Evolutionary conservation across 92 coral and sea anemone species (phyloP).

Genomic region (Ricordea florida): DNA sequence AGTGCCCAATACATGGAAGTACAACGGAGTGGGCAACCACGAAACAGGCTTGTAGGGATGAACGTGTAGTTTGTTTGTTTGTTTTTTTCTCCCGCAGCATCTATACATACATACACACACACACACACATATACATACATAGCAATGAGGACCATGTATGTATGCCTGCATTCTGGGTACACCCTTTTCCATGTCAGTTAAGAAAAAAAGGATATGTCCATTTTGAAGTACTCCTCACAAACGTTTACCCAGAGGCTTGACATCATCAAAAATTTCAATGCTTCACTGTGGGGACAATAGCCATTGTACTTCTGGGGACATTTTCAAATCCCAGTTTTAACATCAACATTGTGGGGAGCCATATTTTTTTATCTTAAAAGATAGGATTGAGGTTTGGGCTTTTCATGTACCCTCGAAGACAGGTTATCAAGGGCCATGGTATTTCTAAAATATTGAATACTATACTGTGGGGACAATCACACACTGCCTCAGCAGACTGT

Average conservation of each 20-base stretch:
- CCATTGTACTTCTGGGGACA: conserved; percentile 35
- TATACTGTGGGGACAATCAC: conserved; percentile 19
- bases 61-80: too few relatives aligned
- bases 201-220: conserved; percentile 15
- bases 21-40: too few relatives aligned
- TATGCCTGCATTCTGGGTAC: conserved; percentile 43
- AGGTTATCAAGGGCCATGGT: conserved; percentile 29
- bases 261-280: conserved; percentile 14
- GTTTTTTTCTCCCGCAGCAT: too few relatives aligned
- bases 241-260: not conserved
- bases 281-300: conserved; percentile 36
- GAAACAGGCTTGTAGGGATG: too few relatives aligned
- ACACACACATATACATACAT: too few relatives aligned
- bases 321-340: conserved; percentile 27
- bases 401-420: conserved; percentile 11
- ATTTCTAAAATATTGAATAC: conserved; percentile 6
- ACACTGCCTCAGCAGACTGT: conserved; percentile 3
- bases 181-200: conserved; percentile 26
- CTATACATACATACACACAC: too few relatives aligned
- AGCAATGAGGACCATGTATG: conserved; percentile 49
- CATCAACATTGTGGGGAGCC: conserved; percentile 26
- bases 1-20: too few relatives aligned
- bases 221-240: conserved; percentile 24
- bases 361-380: not conserved
- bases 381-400: not conserved